phyloP scores from a whole-genome alignment of 1,140 invertebrate genomes.

The Pogonognathellus flavescens region DNA sequence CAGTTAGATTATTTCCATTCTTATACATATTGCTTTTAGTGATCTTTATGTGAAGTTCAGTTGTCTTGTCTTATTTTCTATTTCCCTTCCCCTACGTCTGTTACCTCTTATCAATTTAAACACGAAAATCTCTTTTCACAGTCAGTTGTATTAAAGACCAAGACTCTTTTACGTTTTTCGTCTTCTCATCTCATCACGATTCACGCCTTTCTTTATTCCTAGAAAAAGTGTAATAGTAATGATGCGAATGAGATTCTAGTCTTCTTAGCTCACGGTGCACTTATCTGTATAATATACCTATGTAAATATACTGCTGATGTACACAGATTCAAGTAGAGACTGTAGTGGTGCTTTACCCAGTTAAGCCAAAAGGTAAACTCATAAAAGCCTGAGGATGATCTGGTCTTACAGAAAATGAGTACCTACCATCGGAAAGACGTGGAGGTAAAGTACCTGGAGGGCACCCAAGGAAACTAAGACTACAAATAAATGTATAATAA shows the following conservation, averaged over 20 bases:
- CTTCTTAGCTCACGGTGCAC: too few species aligned
- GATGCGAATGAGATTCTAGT: conserved; percentile 15
- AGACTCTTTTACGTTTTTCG: conserved; percentile 22
- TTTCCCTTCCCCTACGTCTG: conserved; percentile 6
- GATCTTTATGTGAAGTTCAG: conserved; percentile 18
- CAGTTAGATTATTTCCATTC: too few species aligned
- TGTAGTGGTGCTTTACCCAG: neutral
- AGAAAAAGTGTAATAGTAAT: conserved; percentile 30
- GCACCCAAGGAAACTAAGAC: too few species aligned
- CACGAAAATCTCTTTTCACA: conserved; percentile 38
- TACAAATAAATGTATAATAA: neutral
- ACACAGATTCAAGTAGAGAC: too few species aligned
- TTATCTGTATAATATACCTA: neutral
- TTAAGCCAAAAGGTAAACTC: conserved; percentile 5
- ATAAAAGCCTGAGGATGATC: neutral
- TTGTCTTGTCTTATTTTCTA: neutral
- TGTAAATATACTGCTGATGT: too few species aligned
- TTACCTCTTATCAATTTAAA: neutral
- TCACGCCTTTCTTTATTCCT: conserved; percentile 47
- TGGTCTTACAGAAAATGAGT: neutral
- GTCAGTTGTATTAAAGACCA: conserved; percentile 26
- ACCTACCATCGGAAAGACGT: neutral
- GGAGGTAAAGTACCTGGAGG: too few species aligned
- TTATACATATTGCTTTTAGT: too few species aligned
- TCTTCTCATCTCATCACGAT: conserved; percentile 48